A percentile compares a stretch with the other conserved stretches of the same genome.
Evolutionary conservation across 2,888 invertebrate genomes (phyloP).

Genomic region (Hirtodrosophila alboralis): DNA sequence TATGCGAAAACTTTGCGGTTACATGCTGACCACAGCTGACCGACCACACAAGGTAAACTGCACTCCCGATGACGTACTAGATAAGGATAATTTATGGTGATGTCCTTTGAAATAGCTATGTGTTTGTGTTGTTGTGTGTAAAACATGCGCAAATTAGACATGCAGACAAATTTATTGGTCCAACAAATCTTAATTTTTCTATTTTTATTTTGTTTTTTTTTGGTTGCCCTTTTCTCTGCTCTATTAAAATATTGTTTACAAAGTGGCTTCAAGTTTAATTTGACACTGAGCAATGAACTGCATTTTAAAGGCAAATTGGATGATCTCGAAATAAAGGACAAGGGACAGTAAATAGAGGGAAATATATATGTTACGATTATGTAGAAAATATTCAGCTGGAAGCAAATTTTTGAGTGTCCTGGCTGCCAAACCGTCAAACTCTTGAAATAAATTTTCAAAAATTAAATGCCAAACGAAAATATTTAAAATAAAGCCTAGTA

Average conservation of each 20-base stretch:
- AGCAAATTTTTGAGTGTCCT: too few species aligned
- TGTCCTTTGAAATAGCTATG: slow-evolving; percentile 60
- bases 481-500: too few species aligned
- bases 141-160: slow-evolving; percentile 76
- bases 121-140: slow-evolving; percentile 37
- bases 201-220: slow-evolving; percentile 17
- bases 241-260: slow-evolving; percentile 68
- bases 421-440: too few species aligned
- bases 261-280: slow-evolving; percentile 34
- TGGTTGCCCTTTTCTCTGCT: slow-evolving; percentile 29
- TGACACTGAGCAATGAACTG: slow-evolving; percentile 49
- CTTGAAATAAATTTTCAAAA: too few species aligned
- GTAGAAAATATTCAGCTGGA: too few species aligned
- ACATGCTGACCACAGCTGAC: slow-evolving; percentile 64
- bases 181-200: slow-evolving; percentile 68
- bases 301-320: slow-evolving; percentile 8
- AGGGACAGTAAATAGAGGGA: not conserved
- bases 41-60: slow-evolving; percentile 72
- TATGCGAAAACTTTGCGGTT: slow-evolving; percentile 65
- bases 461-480: too few species aligned
- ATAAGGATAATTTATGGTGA: slow-evolving; percentile 78
- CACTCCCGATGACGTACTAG: slow-evolving; percentile 74
- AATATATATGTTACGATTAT: too few species aligned
- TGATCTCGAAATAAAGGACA: slow-evolving; percentile 4
- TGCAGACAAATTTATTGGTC: slow-evolving; percentile 77